Evolutionary conservation across 2,888 invertebrate species (phyloP).

Genomic region (Tetragonisca angustula): DNA sequence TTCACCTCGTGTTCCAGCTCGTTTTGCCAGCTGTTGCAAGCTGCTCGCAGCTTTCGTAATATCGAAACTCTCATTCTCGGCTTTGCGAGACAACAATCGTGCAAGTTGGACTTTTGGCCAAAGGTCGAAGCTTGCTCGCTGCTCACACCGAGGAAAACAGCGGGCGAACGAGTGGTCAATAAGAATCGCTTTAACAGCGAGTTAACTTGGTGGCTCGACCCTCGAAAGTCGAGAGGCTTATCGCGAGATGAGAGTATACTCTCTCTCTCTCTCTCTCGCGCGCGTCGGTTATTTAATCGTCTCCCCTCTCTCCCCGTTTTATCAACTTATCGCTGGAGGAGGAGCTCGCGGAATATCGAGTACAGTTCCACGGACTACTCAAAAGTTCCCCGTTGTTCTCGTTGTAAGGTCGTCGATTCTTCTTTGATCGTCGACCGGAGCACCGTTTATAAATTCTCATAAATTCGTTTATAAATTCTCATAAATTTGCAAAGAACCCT

Average conservation of each 20-base stretch:
- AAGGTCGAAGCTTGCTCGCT: background rate
- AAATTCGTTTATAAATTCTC: background rate
- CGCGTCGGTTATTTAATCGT: slow-evolving; percentile 18
- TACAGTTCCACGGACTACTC: slow-evolving; percentile 3
- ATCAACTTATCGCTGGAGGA: slow-evolving; percentile 18
- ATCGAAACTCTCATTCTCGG: too few species aligned
- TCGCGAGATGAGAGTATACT: slow-evolving; percentile 5
- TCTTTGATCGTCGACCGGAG: background rate
- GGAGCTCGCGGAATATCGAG: slow-evolving; percentile 21
- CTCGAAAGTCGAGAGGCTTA: slow-evolving; percentile 20
- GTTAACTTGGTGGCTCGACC: slow-evolving; percentile 20
- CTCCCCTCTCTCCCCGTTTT: slow-evolving; percentile 4
- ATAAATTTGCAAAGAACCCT: background rate
- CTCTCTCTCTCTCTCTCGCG: background rate
- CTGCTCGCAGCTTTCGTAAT: background rate
- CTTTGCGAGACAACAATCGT: background rate
- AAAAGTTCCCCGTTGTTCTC: slow-evolving; percentile 5
- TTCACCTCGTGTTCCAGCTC: too few species aligned
- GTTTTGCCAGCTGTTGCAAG: background rate
- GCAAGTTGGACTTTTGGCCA: background rate
- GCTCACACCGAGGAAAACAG: background rate
- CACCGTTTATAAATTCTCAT: background rate
- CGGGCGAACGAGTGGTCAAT: slow-evolving; percentile 10
- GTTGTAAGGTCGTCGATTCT: background rate
- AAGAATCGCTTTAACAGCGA: slow-evolving; percentile 42